Base-by-base conservation (phyloP, 2,888 invertebrate species). In the Drosophila anomalata region DNA sequence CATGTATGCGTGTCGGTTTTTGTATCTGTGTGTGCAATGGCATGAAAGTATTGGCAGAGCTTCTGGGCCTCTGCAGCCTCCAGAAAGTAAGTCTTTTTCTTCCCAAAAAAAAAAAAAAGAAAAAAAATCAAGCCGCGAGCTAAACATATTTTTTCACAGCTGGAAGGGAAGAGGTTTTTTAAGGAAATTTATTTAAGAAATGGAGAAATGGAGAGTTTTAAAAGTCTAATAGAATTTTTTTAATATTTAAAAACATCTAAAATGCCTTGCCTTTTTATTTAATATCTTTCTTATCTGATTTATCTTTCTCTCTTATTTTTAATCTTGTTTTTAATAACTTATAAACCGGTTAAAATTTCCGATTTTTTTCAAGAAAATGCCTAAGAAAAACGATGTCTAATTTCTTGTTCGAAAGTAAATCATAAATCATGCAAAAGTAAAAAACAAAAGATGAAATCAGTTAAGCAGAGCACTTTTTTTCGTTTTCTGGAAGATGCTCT, bases 361-460 rank as follows among this genome's bases (percentile, higher is more conserved):
- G 29, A 2, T 9, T 29, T 29, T 29, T 29, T 29, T 29, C 9
- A 7, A 29, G 29, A 9, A 29, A 29, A 29, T 9, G 29, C 29
- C 29, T 36, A 44, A 59, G 24, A n/a, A 47, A 57, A 17, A 29
- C 60, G 22, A 14, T 46, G 44, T 47, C 17, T 46, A 44, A 26
- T 29, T 51, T 31, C 46, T 44, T 41, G n/a, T 44, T 60, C 20
- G 46, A 41, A 53, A 62, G 11, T 50, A 47, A 61, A 20, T 59
- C 48, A 48, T 61, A 48, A 70, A 67, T 67, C 67, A 66, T 53
- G 65, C 67, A 66, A 66, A 66, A 53, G 47, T 33, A 54, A 24
- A 29, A 66, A 47, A 26, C 46, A 31, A 52, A 52, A 66, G 46
- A 52, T 53, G 22, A 22, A 47, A 65, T 46, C 52, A 65, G 42